phyloP scores from a whole-genome alignment of 2,888 invertebrate genomes.

The Hirtodrosophila alboralis region DNA sequence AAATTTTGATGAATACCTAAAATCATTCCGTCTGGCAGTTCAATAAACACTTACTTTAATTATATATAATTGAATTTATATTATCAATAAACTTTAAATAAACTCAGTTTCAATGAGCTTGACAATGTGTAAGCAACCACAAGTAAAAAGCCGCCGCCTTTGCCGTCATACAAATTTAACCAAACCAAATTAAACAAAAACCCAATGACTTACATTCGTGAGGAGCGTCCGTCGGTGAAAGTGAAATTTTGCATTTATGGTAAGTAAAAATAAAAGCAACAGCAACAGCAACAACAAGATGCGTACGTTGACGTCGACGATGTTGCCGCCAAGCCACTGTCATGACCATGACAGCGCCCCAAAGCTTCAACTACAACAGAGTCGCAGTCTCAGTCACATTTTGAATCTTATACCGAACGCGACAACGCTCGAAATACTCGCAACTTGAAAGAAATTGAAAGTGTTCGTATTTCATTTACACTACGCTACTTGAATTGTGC shows the following conservation, averaged over 20 bases:
- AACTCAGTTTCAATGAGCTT: constrained; percentile 18
- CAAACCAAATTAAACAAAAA: constrained; percentile 37
- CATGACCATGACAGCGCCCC: constrained; percentile 41
- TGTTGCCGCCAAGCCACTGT: constrained; percentile 36
- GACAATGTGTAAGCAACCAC: constrained; percentile 36
- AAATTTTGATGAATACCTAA: no score
- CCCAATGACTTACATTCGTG: constrained; percentile 74
- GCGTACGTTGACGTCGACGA: constrained; percentile 5
- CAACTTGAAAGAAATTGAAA: constrained; percentile 67
- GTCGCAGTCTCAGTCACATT: constrained; percentile 32
- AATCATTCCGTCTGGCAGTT: no score
- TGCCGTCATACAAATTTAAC: constrained; percentile 11
- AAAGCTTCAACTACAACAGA: constrained; percentile 21
- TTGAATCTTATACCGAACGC: constrained; percentile 20
- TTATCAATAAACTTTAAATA: constrained; percentile 34
- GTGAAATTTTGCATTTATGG: constrained; percentile 80
- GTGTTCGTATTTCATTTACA: constrained; percentile 30
- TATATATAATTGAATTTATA: constrained; percentile 6
- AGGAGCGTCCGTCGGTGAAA: constrained; percentile 65
- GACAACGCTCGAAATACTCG: constrained; percentile 29
- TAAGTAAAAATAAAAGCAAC: constrained; percentile 37
- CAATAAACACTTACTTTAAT: constrained; percentile 5
- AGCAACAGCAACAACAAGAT: constrained; percentile 27
- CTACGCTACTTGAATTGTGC: constrained; percentile 30
- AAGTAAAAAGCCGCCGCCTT: constrained; percentile 19